Base-by-base conservation (phyloP, 1,140 invertebrate species). In the Macrocentrus cingulum region DNA sequence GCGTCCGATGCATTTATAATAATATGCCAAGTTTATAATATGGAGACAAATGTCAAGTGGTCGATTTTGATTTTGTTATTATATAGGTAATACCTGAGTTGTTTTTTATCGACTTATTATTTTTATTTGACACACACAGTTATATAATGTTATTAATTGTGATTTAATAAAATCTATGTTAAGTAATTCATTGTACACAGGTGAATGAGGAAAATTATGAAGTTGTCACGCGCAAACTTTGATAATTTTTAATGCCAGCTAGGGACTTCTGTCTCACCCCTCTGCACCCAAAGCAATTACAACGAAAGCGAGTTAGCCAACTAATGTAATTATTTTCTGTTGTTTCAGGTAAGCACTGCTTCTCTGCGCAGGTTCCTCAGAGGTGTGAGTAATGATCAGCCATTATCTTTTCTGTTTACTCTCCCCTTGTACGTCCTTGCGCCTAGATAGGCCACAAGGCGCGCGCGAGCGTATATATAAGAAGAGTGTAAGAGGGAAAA, bases 271-370 rank as follows among this genome's bases (percentile, higher is more conserved):
- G 5, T 39, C 15, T 36, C 19, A 8, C 49, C 37, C 16, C 1
- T 20, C 46, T 41, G 41, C 23, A 42, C 9, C 37, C 15, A n/a
- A 44, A 58, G 39, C 48, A 58, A 58, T 58, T 58, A 51, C 56
- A 51, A 51, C 25, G 25, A 58, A 56, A 51, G 46, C 32, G 36
- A 60, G 54, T 51, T 60, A 32, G 45, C 32, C 39, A 50, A 57
- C 67, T 75, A 74, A 75, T 64, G 65, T 59, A 70, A 72, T 76
- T 75, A 70, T 72, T 72, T 69, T 71, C 60, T 68, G 63, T 72
- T 74, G 72, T 76, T 77, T 74, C 71, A 74, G 72, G 71, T 75
- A 74, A 71, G 72, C 64, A 57, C 55, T 46, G 39, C 13, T 50
- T 22, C 44, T 50, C 13, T n/a, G n/a, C n/a, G n/a, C n/a, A n/a